phyloP scores from a whole-genome alignment of 1,140 invertebrate genomes.

The Caenorhabditis inopinata region DNA sequence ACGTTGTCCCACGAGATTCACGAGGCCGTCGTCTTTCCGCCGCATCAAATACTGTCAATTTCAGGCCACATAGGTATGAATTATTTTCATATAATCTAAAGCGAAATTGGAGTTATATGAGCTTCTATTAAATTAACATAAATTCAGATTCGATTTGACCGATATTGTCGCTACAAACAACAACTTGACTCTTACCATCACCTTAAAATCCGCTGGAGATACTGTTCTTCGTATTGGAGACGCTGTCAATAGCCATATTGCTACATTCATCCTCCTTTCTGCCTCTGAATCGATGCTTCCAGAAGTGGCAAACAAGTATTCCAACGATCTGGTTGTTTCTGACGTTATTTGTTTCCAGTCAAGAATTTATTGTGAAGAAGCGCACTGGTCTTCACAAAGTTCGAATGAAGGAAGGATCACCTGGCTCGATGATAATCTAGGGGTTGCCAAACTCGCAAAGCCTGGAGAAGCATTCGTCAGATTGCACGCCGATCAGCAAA shows the following conservation, averaged over 20 bases:
- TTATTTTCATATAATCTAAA: no score
- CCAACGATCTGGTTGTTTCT: not conserved
- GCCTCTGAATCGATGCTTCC: slow-evolving; percentile 21
- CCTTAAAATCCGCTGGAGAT: slow-evolving; percentile 30
- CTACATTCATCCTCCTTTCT: slow-evolving; percentile 28
- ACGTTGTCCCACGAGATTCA: slow-evolving; percentile 21
- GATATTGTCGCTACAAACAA: slow-evolving; percentile 32
- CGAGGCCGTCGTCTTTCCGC: slow-evolving; percentile 2
- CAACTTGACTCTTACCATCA: not conserved
- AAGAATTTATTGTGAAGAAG: not conserved
- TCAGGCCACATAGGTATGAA: slow-evolving; percentile 39
- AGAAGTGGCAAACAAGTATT: not conserved
- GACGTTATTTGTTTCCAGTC: slow-evolving; percentile 34
- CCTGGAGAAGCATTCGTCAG: no score
- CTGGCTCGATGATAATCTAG: no score
- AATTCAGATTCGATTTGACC: slow-evolving; percentile 47
- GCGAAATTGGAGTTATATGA: not conserved
- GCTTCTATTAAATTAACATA: no score
- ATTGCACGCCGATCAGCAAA: no score
- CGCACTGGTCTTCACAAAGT: not conserved
- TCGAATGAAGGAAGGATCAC: not conserved
- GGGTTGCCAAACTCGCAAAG: no score
- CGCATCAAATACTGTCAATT: not conserved
- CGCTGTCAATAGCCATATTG: not conserved
- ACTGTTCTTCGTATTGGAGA: slow-evolving; percentile 43